Evolutionary conservation across 2,888 invertebrate species (phyloP), one percentile per base, ranked within the genome.

Genomic region (Leucania comma): DNA sequence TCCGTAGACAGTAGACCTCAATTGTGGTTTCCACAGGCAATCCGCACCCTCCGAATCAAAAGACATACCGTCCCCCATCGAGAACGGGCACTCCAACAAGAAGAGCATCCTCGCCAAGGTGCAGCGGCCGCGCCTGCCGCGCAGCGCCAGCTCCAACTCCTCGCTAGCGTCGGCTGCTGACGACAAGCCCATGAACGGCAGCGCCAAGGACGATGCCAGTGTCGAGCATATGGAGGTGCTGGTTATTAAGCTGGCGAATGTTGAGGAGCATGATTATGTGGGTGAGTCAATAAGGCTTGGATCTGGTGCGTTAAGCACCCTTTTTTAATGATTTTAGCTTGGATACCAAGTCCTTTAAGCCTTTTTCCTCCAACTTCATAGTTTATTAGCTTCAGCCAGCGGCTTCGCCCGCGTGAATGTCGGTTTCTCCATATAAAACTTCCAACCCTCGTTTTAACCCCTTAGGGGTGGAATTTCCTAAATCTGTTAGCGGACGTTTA

Each of bases 261-360:
- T 90, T 5, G 94, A 94, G 66, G 95, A 95, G 66, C 91, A 91
- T 75, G 95, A 95, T 77, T 95, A 94, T 87, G 92, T 96, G 48
- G 96, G 96, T 95, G 63, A 92, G 95, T 89, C 24, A 14, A 24
- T 14, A 22, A 5, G 46, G 17, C 6, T 17, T 20, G 22, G 6
- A 6, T 57, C 22, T 22, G 22, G 14, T 35, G 6, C 8, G 8
- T 4, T 42, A 20, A 46, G 20, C 20, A 20, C 20, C 0, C 48
- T 22, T 50, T 22, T n/a, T 48, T 48, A 35, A 10, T 35, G 10
- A 10, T 35, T 10, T 35, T 35, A 10, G 10, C 35, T 35, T 35
- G 35, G 35, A 35, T 35, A 35, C 35, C 10, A 12, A 35, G 35
- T 35, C 35, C 12, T 35, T 35, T 12, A 0, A 35, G 35, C 35